Evolutionary conservation across 2,113 vertebrate genomes (phyloP), one percentile per base, ranked within the genome.

Genomic region (Pyxicephalus adspersus): DNA sequence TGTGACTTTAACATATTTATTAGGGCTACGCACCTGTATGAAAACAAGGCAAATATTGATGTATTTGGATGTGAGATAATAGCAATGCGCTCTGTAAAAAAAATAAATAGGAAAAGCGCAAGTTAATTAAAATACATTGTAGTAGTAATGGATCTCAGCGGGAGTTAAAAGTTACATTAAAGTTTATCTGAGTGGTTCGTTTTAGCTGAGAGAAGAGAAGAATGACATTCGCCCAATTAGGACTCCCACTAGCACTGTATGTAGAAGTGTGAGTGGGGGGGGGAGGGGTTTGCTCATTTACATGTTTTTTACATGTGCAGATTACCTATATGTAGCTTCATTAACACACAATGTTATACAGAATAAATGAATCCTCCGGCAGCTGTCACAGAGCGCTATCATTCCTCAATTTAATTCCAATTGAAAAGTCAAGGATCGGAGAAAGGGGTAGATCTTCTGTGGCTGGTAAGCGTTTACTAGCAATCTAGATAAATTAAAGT

Each of bases 71-170:
- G n/a, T n/a, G n/a, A 29, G 17, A 52, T 38, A 28, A n/a, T n/a
- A n/a, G 74, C 19, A 11, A 16, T 2, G 31, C 9, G 38, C 52
- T n/a, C 38, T 63, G 13, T 26, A 76, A 77, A 64, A 65, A 31
- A 65, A 34, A 60, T 20, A 50, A 25, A 34, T 28, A 60, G 13
- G 63, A 31, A 54, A 66, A 29, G 51, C 55, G 76, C 28, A 31
- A 66, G 26, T 54, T 77, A 55, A 77, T 77, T 66, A 77, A 65
- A 64, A 77, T 55, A 26, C 61, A 65, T 17, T 55, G 63, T 16
- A 55, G n/a, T 6, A 28, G 74, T 25, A 51, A 75, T 51, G 18
- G 31, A 77, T 29, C n/a, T 20, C 61, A 65, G 22, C n/a, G 3
- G 26, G 20, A 77, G 26, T 26, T 29, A 66, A 38, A 64, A 76